These are phyloP conservation scores for Hyphantria cunea DNA, from an alignment of 1,140 invertebrate species.

Conservation along the genomic window DNA sequence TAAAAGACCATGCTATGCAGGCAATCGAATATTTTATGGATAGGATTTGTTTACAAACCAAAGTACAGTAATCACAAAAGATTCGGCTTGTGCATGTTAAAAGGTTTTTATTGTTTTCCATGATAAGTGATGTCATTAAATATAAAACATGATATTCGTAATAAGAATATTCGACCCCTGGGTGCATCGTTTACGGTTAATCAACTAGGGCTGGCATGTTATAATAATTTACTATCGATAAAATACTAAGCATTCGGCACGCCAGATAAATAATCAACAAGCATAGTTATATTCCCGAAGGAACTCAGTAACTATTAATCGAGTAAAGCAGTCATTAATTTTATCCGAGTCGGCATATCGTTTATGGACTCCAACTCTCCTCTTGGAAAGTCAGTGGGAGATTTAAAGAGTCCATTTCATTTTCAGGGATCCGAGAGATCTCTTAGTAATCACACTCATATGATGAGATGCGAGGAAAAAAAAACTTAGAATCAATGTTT, in stretches of 20 bases:
- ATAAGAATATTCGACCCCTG: slow-evolving; percentile 41
- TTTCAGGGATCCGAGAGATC: no score
- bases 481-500: no score
- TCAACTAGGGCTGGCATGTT: slow-evolving; percentile 16
- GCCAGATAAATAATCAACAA: no score
- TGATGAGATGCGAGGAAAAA: no score
- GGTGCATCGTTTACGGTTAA: slow-evolving; percentile 40
- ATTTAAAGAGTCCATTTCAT: no score
- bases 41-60: not conserved
- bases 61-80: not conserved
- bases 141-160: slow-evolving; percentile 41
- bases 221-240: slow-evolving; percentile 17
- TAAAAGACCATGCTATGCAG: not conserved
- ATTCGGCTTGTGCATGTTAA: slow-evolving; percentile 8
- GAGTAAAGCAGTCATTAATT: no score
- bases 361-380: no score
- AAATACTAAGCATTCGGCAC: not conserved
- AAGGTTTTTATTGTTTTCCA: slow-evolving; percentile 14
- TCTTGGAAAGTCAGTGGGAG: no score
- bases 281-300: no score
- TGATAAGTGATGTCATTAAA: slow-evolving; percentile 30
- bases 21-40: not conserved
- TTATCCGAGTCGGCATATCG: no score
- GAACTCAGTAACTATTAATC: no score
- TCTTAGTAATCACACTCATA: no score